Conservation (phyloP, 2,113 vertebrate species). For the Pan troglodytes region NHGRI_mPanTro3-v2.1_pri NC_072421.2:30022501-30023000, state of each 20-base stretch:
- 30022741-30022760: not conserved
- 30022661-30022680: not conserved
- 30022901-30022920: not conserved
- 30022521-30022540: not conserved
- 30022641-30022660: not conserved
- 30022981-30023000: slow-evolving; percentile 8
- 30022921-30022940: not conserved
- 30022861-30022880: not conserved
- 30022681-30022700: not conserved
- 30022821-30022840: not conserved
- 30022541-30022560: not conserved
- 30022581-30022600: not conserved
- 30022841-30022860: slow-evolving; percentile 35
- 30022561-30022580: not conserved
- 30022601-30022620: not conserved
- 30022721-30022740: not conserved
- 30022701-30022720: not conserved
- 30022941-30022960: not conserved
- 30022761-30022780: not conserved
- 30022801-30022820: not conserved
- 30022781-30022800: not conserved
- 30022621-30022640: not conserved
- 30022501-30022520: not conserved
- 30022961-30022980: not conserved
- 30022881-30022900: not conserved